These are phyloP conservation scores for Myxocyprinus asiaticus DNA, from an alignment of 2,113 vertebrate genomes.

Conservation along the genomic window DNA sequence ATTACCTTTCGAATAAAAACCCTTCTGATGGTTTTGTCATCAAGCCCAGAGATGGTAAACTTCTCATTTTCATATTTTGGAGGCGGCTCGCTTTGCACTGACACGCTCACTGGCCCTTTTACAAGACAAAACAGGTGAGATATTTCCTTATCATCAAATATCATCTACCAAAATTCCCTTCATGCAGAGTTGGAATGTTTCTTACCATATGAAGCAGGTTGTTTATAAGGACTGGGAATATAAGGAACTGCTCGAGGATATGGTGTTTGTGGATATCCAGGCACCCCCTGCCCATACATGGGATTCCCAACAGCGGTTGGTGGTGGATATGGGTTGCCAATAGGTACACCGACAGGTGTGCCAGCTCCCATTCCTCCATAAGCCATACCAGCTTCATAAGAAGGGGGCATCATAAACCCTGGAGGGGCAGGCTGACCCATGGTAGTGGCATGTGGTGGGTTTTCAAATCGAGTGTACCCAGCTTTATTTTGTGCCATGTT, in stretches of 20 bases:
- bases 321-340: constrained; percentile 56
- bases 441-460: background rate
- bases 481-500: constrained; percentile 61
- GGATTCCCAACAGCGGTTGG: constrained; percentile 57
- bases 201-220: background rate
- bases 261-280: constrained; percentile 50
- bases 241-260: constrained; percentile 45
- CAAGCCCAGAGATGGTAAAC: constrained; percentile 82
- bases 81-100: constrained; percentile 82
- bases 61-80: constrained; percentile 90
- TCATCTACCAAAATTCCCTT: background rate
- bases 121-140: background rate
- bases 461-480: constrained; percentile 44
- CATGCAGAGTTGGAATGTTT: background rate
- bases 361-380: constrained; percentile 21
- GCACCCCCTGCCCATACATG: constrained; percentile 33
- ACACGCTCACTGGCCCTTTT: constrained; percentile 59
- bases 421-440: constrained; percentile 47
- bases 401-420: constrained; percentile 43
- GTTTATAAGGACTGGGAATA: constrained; percentile 37
- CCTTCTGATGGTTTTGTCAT: constrained; percentile 85
- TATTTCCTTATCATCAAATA: background rate
- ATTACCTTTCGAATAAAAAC: constrained; percentile 92
- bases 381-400: constrained; percentile 24
- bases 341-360: constrained; percentile 16